Evolutionary conservation across 35 echinoderm and acorn worm species (phyloP).

Genomic region (Patiria miniata): DNA sequence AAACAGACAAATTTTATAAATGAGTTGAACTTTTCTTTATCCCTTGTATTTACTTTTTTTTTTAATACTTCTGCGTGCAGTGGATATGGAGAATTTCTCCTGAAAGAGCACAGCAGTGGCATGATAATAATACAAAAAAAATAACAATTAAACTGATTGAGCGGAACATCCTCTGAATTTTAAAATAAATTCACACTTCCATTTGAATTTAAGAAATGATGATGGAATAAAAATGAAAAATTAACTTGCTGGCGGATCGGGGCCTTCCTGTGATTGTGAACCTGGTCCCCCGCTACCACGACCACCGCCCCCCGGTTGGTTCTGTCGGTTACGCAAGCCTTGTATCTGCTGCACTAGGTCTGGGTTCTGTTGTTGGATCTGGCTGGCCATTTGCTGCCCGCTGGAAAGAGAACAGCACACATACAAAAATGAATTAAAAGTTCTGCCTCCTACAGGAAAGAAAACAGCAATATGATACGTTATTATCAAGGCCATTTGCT

Average conservation of each 20-base stretch:
- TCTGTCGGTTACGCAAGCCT: conserved; percentile 41
- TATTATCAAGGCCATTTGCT: conserved; percentile 48
- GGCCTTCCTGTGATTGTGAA: neutral
- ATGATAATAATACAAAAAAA: too few species aligned
- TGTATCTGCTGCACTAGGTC: conserved; percentile 56
- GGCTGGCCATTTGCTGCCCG: conserved; percentile 63
- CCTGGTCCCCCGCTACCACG: too few species aligned
- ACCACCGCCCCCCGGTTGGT: neutral
- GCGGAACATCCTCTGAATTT: too few species aligned
- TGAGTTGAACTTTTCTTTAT: too few species aligned
- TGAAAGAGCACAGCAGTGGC: too few species aligned
- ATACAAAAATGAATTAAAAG: neutral
- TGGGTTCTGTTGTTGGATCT: conserved; percentile 55
- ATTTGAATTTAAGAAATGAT: too few species aligned
- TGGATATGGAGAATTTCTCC: too few species aligned
- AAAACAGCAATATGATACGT: neutral
- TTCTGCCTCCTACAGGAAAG: neutral
- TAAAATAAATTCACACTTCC: too few species aligned
- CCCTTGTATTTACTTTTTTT: too few species aligned
- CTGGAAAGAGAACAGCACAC: conserved; percentile 29
- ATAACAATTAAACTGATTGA: too few species aligned
- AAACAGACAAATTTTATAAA: too few species aligned
- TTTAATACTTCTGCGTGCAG: too few species aligned
- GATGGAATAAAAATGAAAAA: neutral
- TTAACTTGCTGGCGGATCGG: conserved; percentile 19